Conservation (phyloP, 1,140 invertebrate genomes). For the Babylonia areolata region DNA sequence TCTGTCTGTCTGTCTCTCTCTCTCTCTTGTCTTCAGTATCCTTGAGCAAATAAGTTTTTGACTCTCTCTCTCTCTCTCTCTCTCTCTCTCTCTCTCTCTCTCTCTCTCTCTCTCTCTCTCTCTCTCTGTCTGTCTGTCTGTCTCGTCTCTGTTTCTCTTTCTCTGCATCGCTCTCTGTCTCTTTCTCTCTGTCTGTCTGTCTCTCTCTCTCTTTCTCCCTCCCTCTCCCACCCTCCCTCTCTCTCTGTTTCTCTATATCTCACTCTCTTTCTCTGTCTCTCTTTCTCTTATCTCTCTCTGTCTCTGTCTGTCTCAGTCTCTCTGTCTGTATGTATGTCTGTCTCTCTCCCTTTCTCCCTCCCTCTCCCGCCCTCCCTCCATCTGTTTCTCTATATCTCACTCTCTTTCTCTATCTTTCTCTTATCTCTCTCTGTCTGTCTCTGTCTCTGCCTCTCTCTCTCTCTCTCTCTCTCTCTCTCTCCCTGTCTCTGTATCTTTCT, state of each 20-base stretch:
- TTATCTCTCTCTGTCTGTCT: neutral
- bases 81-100: constrained; percentile 15
- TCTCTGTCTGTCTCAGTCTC: too few species aligned
- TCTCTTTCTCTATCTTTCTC: neutral
- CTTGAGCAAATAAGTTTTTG: too few species aligned
- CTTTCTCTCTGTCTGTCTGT: too few species aligned
- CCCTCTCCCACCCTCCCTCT: too few species aligned
- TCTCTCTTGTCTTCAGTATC: too few species aligned
- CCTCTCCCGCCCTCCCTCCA: neutral
- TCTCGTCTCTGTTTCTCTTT: too few species aligned
- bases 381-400: neutral
- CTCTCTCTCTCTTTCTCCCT: too few species aligned
- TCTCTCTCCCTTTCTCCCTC: neutral
- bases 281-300: neutral
- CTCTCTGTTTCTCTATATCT: neutral
- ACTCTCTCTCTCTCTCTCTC: constrained; percentile 13
- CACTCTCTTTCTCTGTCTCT: neutral
- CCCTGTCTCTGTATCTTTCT: neutral
- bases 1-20: too few species aligned
- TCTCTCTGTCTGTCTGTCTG: too few species aligned
- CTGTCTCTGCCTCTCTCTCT: neutral
- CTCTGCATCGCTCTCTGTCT: too few species aligned
- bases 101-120: neutral
- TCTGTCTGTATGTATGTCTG: too few species aligned
- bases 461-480: neutral